These are phyloP conservation scores for Virgularia gustaviana DNA, from an alignment of 92 coral and sea anemone genomes.

Conservation along the genomic window DNA sequence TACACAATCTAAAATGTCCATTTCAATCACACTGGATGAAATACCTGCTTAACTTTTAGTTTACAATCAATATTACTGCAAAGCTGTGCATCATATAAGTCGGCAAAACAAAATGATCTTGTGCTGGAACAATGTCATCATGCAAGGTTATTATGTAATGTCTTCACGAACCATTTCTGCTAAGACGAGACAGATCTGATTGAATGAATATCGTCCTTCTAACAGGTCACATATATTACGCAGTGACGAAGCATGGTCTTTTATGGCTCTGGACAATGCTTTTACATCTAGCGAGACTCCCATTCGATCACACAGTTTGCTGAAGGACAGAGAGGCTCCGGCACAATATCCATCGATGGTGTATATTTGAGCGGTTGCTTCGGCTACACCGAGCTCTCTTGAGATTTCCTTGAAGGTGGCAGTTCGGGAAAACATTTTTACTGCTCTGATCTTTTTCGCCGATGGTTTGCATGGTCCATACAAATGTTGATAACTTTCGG, in stretches of 20 bases:
- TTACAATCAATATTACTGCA: no score
- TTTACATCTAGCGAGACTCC: not conserved
- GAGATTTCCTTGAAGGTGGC: not conserved
- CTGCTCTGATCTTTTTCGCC: slow-evolving; percentile 6
- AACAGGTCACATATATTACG: slow-evolving; percentile 3
- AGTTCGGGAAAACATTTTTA: not conserved
- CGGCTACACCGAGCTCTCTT: slow-evolving; percentile 4
- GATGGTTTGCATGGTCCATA: slow-evolving; percentile 16
- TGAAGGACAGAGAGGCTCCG: not conserved
- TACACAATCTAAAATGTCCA: no score
- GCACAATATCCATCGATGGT: slow-evolving; percentile 2
- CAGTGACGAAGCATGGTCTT: not conserved
- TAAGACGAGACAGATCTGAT: slow-evolving; percentile 9
- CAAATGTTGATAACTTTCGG: not conserved
- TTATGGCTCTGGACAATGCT: not conserved
- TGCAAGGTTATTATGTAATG: not conserved
- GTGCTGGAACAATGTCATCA: not conserved
- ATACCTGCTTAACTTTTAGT: no score
- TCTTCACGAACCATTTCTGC: not conserved
- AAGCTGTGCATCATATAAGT: no score
- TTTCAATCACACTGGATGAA: no score
- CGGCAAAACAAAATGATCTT: not conserved
- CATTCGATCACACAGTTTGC: not conserved
- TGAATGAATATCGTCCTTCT: not conserved
- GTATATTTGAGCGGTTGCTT: slow-evolving; percentile 2